These are phyloP conservation scores for Mobula hypostoma DNA, from an alignment of 2,113 vertebrate species.

Conservation along the genomic window DNA sequence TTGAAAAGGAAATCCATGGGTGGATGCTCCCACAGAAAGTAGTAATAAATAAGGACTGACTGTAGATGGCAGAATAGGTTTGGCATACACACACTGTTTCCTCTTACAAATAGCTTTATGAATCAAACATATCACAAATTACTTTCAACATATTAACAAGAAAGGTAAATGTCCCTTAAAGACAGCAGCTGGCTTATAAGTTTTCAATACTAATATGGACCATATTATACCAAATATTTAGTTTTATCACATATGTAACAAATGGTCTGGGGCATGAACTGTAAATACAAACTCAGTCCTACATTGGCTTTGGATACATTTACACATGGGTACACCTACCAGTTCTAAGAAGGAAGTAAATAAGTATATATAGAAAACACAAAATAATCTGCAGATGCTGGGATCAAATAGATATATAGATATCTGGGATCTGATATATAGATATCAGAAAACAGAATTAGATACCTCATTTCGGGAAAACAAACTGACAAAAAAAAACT, in stretches of 20 bases:
- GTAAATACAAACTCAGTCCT: not conserved
- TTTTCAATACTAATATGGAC: slow-evolving; percentile 8
- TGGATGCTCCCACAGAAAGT: slow-evolving; percentile 1
- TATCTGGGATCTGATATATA: no score
- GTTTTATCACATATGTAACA: slow-evolving; percentile 31
- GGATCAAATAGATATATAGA: no score
- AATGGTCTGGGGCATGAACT: not conserved
- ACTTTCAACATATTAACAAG: slow-evolving; percentile 29
- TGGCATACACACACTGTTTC: slow-evolving; percentile 15
- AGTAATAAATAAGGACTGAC: slow-evolving; percentile 27
- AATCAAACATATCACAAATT: slow-evolving; percentile 30
- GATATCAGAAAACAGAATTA: not conserved
- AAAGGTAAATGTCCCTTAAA: slow-evolving; percentile 11
- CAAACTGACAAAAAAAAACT: not conserved
- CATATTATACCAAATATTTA: slow-evolving; percentile 30
- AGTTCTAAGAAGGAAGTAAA: not conserved
- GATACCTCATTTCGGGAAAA: not conserved
- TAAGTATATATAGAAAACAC: no score
- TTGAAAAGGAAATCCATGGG: slow-evolving; percentile 13
- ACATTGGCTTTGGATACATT: not conserved
- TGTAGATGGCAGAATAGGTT: slow-evolving; percentile 35
- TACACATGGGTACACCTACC: not conserved
- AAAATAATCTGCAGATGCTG: no score
- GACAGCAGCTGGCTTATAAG: slow-evolving; percentile 20
- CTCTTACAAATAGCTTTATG: slow-evolving; percentile 32